Evolutionary conservation across 2,113 vertebrate genomes (phyloP).

Genomic region (Siniperca knerii): DNA sequence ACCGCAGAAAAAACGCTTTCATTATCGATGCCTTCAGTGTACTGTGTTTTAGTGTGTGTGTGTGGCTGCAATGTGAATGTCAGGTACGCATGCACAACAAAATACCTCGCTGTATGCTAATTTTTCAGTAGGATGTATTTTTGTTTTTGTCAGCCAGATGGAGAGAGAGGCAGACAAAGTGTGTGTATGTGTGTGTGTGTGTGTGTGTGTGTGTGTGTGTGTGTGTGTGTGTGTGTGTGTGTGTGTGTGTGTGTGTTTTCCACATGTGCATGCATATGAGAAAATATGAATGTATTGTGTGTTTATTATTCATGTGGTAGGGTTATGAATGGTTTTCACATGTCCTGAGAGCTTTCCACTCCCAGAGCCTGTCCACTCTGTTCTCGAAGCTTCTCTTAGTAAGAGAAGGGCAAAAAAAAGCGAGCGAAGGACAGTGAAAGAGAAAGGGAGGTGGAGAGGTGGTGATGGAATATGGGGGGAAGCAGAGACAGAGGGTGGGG

Average conservation of each 20-base stretch:
- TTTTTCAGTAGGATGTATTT: constrained; percentile 36
- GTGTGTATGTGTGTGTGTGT: not conserved
- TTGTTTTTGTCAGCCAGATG: constrained; percentile 39
- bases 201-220: constrained; percentile 15
- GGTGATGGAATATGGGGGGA: constrained; percentile 41
- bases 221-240: not conserved
- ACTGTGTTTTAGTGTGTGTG: not conserved
- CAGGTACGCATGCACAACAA: constrained; percentile 38
- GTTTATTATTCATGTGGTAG: constrained; percentile 68
- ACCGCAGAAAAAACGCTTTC: constrained; percentile 9
- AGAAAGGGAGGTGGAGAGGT: constrained; percentile 20
- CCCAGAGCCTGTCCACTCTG: constrained; percentile 40
- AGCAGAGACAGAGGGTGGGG: constrained; percentile 26
- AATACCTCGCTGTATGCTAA: constrained; percentile 16
- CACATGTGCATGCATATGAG: constrained; percentile 27
- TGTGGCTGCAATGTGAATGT: not conserved
- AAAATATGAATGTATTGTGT: constrained; percentile 45
- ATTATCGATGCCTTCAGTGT: constrained; percentile 13
- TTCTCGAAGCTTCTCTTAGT: constrained; percentile 72
- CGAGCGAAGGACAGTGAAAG: constrained; percentile 8
- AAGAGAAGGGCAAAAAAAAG: constrained; percentile 26
- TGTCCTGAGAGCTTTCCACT: constrained; percentile 59
- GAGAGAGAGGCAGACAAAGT: not conserved
- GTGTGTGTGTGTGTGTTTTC: constrained; percentile 15
- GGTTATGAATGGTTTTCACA: constrained; percentile 68